Base-by-base conservation (phyloP, 2,888 invertebrate species). In the Scaptomyza reducta region DNA sequence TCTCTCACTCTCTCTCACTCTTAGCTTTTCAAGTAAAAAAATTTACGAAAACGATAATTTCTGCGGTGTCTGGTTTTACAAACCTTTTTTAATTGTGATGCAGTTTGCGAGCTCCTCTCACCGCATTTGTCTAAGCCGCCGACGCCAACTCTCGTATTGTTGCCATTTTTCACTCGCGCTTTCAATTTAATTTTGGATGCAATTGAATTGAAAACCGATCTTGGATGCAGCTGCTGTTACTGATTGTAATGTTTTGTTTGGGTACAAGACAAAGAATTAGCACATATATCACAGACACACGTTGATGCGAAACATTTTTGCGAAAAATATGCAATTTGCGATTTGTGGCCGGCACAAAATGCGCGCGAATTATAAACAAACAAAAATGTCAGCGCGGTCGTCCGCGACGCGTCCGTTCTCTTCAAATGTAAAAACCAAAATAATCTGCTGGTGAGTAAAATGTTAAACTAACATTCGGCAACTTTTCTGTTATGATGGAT, bases 161-260 rank as follows among this genome's bases (percentile, higher is more conserved):
- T 59, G 58, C 44, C 60, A 71, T 76, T 72, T 70, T 54, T 76
- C 71, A 80, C 83, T 80, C 83, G 80, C 83, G 57, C 77, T 80
- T 86, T 85, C 77, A 80, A 85, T 80, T 77, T 66, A 80, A 80
- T 77, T 47, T 74, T 60, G 53, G 33, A 61, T 78, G 74, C 66
- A 70, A 49, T 70, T 66, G 18, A 71, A 74, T 74, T 55, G 63
- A 47, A 47, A 61, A 42, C 63, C 67, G 77, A 74, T 76, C 3
- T 49, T 49, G 47, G 16, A 35, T 50, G 54, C 33, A 50, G 57
- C 53, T 56, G 40, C 42, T 58, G 10, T 16, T 40, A 9, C 41
- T 50, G 9, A 33, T 16, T 50, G 31, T 13, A 42, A 27, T 50
- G 10, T 41, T 25, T 6, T 14, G 40, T 18, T 57, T 46, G 13